Conservation (phyloP, 30 jellyfish, hydroid and myxozoan species). For the Chrysaora quinquecirrha region DNA sequence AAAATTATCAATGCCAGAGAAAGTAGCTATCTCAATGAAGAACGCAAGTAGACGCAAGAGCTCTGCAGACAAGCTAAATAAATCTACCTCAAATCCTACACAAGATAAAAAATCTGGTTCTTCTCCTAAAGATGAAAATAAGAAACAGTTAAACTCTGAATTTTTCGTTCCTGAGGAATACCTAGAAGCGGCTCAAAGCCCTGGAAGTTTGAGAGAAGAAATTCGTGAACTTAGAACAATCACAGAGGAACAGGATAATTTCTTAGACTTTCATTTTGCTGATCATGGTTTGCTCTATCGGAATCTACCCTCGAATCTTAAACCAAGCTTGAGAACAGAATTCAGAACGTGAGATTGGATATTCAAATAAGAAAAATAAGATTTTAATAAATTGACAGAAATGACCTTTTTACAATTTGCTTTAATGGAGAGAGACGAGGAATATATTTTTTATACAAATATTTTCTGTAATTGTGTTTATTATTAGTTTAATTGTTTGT, state of each 20-base stretch:
- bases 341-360: too few relatives aligned
- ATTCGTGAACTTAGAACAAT: slow-evolving; percentile 30
- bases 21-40: not conserved
- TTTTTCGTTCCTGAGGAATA: slow-evolving; percentile 42
- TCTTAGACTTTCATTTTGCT: not conserved
- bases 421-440: too few relatives aligned
- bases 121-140: not conserved
- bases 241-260: not conserved
- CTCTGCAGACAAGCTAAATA: not conserved
- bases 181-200: slow-evolving; percentile 54
- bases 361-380: too few relatives aligned
- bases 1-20: not conserved
- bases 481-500: too few relatives aligned
- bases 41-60: not conserved
- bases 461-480: too few relatives aligned
- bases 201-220: slow-evolving; percentile 69
- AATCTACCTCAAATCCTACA: not conserved
- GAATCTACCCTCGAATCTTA: too few relatives aligned
- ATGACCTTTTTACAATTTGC: too few relatives aligned
- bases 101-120: not conserved
- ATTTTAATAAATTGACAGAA: too few relatives aligned
- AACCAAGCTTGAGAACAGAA: too few relatives aligned
- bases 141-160: not conserved
- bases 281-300: too few relatives aligned
- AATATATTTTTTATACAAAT: too few relatives aligned